phyloP scores from a whole-genome alignment of 2,113 vertebrate genomes.

The Macrotus californicus region DNA sequence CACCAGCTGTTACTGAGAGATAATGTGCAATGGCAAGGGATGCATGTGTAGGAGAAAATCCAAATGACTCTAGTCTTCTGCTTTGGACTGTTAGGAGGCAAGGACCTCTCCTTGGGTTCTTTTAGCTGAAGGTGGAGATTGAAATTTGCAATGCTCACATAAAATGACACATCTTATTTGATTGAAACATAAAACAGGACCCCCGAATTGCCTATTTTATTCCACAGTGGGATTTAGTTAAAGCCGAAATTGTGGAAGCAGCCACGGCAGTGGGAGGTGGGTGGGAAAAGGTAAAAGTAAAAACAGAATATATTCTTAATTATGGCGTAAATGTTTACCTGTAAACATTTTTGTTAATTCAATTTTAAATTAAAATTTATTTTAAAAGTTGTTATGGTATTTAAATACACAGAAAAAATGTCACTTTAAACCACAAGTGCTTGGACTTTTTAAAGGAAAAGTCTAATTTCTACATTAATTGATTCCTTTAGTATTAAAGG shows the following conservation, averaged over 20 bases:
- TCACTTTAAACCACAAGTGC: background rate
- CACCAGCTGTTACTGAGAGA: conserved; percentile 77
- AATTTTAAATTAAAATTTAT: background rate
- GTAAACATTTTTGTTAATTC: background rate
- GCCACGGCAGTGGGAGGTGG: fast-evolving
- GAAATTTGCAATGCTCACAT: conserved; percentile 5
- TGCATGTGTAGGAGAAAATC: conserved; percentile 58
- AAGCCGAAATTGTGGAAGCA: background rate
- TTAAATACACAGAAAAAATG: background rate
- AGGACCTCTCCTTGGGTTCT: conserved; percentile 20
- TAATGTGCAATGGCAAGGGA: conserved; percentile 69
- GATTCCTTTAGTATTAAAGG: background rate
- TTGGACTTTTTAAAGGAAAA: background rate
- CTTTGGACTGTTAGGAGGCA: background rate
- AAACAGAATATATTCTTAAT: background rate
- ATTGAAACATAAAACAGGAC: background rate
- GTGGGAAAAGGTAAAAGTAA: background rate
- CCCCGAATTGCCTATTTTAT: background rate
- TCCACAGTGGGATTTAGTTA: background rate
- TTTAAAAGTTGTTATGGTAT: background rate
- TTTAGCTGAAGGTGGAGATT: conserved; percentile 47
- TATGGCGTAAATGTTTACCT: background rate
- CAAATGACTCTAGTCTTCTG: conserved; percentile 25
- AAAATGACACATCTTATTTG: background rate
- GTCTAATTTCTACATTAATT: background rate